A percentile compares a stretch with the other conserved stretches of the same genome.
phyloP scores from a whole-genome alignment of 2,888 invertebrate species.

The Dugesia japonica region DNA sequence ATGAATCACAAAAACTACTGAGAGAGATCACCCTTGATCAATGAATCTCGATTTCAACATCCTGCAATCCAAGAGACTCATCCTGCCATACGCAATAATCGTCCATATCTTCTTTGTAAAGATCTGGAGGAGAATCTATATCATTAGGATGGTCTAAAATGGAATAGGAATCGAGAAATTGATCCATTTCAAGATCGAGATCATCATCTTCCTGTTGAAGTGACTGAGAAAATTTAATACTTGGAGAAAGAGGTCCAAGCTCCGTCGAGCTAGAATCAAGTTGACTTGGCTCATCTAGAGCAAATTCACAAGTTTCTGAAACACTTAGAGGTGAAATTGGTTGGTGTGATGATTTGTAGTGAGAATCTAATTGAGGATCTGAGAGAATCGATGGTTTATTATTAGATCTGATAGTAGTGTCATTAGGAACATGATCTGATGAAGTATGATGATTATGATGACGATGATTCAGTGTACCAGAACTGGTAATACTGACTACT shows the following conservation, averaged over 20 bases:
- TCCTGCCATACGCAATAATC: not conserved
- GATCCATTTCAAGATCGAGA: constrained; percentile 6
- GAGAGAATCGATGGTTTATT: not conserved
- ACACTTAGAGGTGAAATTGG: not conserved
- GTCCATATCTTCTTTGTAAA: not conserved
- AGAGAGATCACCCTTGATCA: too few species aligned
- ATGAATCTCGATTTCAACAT: constrained; percentile 10
- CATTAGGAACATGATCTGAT: not conserved
- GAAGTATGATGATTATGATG: not conserved
- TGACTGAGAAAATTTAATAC: not conserved
- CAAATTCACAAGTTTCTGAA: not conserved
- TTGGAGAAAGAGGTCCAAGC: not conserved
- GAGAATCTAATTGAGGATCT: not conserved
- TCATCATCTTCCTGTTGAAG: not conserved
- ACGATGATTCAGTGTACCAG: not conserved
- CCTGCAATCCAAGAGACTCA: not conserved
- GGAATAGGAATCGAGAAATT: not conserved
- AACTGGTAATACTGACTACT: not conserved
- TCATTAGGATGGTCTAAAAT: not conserved
- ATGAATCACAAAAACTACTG: too few species aligned
- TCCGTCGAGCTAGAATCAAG: not conserved
- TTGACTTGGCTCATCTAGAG: not conserved
- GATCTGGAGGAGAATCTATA: not conserved
- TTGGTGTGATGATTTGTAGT: not conserved
- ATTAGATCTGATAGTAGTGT: not conserved